phyloP scores from a whole-genome alignment of 2,888 invertebrate genomes.

The Drosophila peninsularis region DNA sequence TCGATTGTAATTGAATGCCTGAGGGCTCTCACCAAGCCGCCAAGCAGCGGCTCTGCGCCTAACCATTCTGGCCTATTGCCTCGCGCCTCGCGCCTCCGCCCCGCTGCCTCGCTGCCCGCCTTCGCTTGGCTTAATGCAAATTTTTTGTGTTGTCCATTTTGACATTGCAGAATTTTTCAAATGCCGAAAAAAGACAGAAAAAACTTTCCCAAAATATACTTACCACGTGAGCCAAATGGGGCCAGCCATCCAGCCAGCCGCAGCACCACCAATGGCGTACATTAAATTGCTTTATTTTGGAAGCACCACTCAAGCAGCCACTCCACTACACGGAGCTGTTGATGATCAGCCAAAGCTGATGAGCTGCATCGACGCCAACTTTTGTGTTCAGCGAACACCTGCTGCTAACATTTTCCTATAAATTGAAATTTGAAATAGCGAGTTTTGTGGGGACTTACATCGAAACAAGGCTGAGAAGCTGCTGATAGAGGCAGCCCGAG shows the following conservation, averaged over 20 bases:
- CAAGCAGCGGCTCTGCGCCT: conserved; percentile 48
- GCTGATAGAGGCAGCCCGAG: neutral
- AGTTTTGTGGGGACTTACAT: conserved; percentile 52
- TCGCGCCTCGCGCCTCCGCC: conserved; percentile 31
- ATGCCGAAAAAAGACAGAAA: conserved; percentile 34
- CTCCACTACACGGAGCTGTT: conserved; percentile 34
- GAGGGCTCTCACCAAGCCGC: conserved; percentile 61
- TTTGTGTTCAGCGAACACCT: conserved; percentile 63
- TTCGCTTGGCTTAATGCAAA: conserved; percentile 52
- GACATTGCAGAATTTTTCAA: conserved; percentile 68
- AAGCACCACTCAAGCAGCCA: conserved; percentile 39
- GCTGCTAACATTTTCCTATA: conserved; percentile 75
- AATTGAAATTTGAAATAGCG: conserved; percentile 71
- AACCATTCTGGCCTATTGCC: conserved; percentile 35
- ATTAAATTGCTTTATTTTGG: conserved; percentile 81
- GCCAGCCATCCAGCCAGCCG: conserved; percentile 51
- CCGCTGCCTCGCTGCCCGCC: conserved; percentile 8
- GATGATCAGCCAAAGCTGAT: conserved; percentile 63
- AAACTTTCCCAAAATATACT: conserved; percentile 65
- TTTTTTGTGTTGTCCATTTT: conserved; percentile 54
- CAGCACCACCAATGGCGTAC: conserved; percentile 78
- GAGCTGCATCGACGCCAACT: conserved; percentile 50
- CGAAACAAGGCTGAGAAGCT: conserved; percentile 44
- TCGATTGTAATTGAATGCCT: conserved; percentile 83
- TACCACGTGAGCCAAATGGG: conserved; percentile 58